Conservation (phyloP, 2,888 invertebrate species). For the Heliothis peltigera region DNA sequence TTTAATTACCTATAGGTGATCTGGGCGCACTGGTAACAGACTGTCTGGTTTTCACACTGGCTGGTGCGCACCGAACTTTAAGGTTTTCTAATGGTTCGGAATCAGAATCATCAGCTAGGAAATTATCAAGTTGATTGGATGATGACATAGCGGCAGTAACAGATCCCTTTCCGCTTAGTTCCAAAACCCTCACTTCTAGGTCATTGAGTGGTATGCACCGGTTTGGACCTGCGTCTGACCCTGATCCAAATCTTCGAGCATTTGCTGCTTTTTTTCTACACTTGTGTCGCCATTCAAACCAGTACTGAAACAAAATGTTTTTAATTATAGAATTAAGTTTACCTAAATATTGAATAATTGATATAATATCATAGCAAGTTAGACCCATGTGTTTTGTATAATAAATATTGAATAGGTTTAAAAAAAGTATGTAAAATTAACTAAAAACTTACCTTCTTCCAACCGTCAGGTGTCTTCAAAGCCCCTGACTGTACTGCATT, state of each 20-base stretch:
- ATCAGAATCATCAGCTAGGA: slow-evolving; percentile 76
- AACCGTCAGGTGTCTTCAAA: slow-evolving; percentile 79
- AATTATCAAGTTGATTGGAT: slow-evolving; percentile 72
- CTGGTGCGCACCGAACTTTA: slow-evolving; percentile 59
- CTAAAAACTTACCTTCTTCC: slow-evolving; percentile 80
- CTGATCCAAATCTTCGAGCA: slow-evolving; percentile 70
- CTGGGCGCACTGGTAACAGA: slow-evolving; percentile 41
- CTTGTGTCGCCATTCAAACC: slow-evolving; percentile 86
- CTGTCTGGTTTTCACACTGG: slow-evolving; percentile 44
- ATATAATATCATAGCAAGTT: too few species aligned
- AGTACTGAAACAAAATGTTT: slow-evolving; percentile 73
- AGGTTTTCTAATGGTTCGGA: slow-evolving; percentile 74
- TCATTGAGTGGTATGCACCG: slow-evolving; percentile 80
- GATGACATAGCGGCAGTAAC: slow-evolving; percentile 62
- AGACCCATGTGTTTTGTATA: too few species aligned
- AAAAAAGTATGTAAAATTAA: background rate
- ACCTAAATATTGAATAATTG: too few species aligned
- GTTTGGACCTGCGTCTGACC: slow-evolving; percentile 67
- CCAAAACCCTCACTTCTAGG: slow-evolving; percentile 80
- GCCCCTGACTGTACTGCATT: slow-evolving; percentile 79
- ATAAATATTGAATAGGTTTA: background rate
- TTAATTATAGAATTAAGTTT: background rate
- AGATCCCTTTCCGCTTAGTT: slow-evolving; percentile 75
- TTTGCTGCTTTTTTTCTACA: slow-evolving; percentile 83
- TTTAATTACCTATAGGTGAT: slow-evolving; percentile 46